Evolutionary conservation across 1,140 invertebrate genomes (phyloP).

Genomic region (Cyphomyrmex costatus): DNA sequence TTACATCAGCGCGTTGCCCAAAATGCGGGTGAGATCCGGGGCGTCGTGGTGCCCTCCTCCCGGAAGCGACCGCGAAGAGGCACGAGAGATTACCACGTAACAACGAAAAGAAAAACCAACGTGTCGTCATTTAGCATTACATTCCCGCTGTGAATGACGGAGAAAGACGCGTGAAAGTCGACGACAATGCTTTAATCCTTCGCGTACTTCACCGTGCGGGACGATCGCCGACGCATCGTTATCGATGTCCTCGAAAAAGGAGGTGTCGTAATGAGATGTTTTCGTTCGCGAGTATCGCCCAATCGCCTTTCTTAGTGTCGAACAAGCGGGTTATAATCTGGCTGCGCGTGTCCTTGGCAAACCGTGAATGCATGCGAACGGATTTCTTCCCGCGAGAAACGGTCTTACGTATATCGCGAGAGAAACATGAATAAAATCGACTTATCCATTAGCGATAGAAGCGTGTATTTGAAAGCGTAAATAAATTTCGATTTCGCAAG

Average conservation of each 20-base stretch:
- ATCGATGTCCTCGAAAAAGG: slow-evolving; percentile 46
- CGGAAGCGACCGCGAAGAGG: slow-evolving; percentile 65
- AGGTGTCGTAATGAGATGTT: slow-evolving; percentile 57
- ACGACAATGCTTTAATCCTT: slow-evolving; percentile 61
- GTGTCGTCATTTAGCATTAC: slow-evolving; percentile 70
- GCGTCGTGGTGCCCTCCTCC: slow-evolving; percentile 56
- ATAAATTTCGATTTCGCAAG: slow-evolving; percentile 21
- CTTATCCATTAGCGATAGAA: background rate
- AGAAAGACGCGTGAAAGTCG: slow-evolving; percentile 72
- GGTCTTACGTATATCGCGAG: no score
- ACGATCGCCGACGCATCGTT: slow-evolving; percentile 19
- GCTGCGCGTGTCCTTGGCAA: slow-evolving; percentile 19
- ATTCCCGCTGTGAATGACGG: slow-evolving; percentile 18
- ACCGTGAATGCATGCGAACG: background rate
- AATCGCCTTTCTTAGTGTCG: slow-evolving; percentile 41
- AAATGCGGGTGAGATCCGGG: slow-evolving; percentile 75
- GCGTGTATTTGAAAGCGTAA: background rate
- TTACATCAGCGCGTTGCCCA: slow-evolving; percentile 57
- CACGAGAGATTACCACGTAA: slow-evolving; percentile 64
- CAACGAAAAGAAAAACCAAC: slow-evolving; percentile 60
- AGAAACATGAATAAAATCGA: background rate
- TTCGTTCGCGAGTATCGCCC: slow-evolving; percentile 32
- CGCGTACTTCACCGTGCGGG: slow-evolving; percentile 23
- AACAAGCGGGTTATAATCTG: slow-evolving; percentile 15
- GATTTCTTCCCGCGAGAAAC: slow-evolving; percentile 9